Percentiles rank a stretch among this genome's conserved stretches.
Conservation (phyloP, 2,888 invertebrate genomes). For the Vanessa cardui region DNA sequence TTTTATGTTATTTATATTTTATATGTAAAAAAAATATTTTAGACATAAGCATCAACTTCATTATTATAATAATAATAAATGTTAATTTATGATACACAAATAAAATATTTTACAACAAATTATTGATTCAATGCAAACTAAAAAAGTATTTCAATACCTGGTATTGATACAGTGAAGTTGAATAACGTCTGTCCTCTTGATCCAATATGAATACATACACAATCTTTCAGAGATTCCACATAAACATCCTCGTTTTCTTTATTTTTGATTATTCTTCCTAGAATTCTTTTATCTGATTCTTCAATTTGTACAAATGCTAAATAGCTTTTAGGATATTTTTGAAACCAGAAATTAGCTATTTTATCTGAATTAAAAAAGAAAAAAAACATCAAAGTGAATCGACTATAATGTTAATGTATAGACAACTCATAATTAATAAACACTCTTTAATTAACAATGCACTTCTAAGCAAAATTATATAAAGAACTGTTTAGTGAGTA, state of each 20-base stretch:
- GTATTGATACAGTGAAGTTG: constrained; percentile 82
- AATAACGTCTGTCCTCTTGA: constrained; percentile 84
- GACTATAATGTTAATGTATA: too few relatives aligned
- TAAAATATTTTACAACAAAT: not conserved
- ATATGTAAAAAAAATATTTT: too few relatives aligned
- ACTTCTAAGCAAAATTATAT: too few relatives aligned
- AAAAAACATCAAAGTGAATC: not conserved
- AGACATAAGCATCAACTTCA: too few relatives aligned
- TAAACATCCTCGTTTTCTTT: constrained; percentile 46
- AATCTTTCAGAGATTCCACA: constrained; percentile 72
- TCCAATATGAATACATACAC: constrained; percentile 86
- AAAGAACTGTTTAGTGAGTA: too few relatives aligned
- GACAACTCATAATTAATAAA: too few relatives aligned
- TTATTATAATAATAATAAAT: too few relatives aligned
- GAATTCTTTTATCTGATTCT: constrained; percentile 51
- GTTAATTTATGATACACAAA: not conserved
- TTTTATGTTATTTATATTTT: too few relatives aligned
- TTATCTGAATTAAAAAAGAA: constrained; percentile 53
- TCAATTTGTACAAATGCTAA: constrained; percentile 62
- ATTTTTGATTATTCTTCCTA: constrained; percentile 62
- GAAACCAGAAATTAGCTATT: constrained; percentile 58
- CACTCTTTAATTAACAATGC: too few relatives aligned
- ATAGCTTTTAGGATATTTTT: constrained; percentile 59
- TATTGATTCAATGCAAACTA: not conserved
- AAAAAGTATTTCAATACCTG: constrained; percentile 56